Percentiles rank a stretch among this genome's conserved stretches.
Conservation (phyloP, 2,113 vertebrate species). For the Myrmophylax atrothorax region DNA sequence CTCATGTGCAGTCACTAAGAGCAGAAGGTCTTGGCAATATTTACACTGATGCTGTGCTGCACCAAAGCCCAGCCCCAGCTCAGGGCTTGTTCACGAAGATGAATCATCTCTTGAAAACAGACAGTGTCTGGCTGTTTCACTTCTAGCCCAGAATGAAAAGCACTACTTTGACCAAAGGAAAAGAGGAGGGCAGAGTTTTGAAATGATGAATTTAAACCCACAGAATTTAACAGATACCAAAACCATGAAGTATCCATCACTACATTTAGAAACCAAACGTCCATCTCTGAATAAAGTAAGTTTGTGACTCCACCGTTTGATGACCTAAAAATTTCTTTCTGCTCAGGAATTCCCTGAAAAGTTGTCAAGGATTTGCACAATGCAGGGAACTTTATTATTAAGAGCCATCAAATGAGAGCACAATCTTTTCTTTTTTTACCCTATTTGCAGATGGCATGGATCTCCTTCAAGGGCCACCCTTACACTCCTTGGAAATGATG, state of each 20-base stretch:
- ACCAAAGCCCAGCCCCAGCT: neutral
- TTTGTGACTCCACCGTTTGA: neutral
- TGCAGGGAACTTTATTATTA: neutral
- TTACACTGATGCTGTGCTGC: neutral
- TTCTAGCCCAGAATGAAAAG: neutral
- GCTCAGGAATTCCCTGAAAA: neutral
- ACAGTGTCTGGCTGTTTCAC: neutral
- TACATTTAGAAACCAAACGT: neutral
- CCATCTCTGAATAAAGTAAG: neutral
- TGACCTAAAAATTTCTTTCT: neutral
- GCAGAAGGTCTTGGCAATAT: neutral
- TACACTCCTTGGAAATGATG: neutral
- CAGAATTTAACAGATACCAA: neutral
- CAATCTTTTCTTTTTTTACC: neutral
- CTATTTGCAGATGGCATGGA: neutral
- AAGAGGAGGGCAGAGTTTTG: neutral
- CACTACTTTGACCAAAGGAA: neutral
- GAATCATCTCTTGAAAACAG: neutral
- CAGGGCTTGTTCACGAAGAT: neutral
- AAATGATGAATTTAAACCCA: neutral
- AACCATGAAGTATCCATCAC: neutral
- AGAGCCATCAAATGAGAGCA: neutral
- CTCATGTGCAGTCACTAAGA: neutral
- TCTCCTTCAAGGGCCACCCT: neutral
- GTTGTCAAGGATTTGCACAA: neutral